Conservation (phyloP, 1,140 invertebrate species). For the Neoseiulus cucumeris region DNA sequence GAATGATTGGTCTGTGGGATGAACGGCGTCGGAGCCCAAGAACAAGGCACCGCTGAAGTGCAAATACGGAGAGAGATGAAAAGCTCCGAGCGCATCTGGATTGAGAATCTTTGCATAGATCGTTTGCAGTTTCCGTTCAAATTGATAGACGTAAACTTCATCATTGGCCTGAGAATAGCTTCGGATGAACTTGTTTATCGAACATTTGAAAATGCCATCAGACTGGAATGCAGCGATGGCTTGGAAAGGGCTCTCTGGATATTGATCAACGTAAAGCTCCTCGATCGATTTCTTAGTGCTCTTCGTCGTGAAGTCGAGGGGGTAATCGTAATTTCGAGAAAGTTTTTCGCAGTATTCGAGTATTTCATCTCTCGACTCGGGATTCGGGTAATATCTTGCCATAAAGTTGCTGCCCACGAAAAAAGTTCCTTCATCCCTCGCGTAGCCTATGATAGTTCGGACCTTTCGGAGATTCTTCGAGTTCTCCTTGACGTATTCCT, state of each 20-base stretch:
- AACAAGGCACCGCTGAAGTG: too few species aligned
- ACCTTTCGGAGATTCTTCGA: background rate
- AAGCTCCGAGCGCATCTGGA: background rate
- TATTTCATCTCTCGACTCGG: too few species aligned
- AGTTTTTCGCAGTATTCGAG: too few species aligned
- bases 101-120: background rate
- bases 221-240: background rate
- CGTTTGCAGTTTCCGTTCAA: background rate
- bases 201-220: background rate
- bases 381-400: background rate
- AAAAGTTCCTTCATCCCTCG: background rate
- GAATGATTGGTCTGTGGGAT: background rate
- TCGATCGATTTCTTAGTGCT: too few species aligned
- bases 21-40: background rate
- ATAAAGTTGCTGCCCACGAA: background rate
- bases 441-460: background rate
- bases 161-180: background rate
- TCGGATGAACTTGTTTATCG: background rate
- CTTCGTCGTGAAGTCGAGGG: too few species aligned
- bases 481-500: background rate
- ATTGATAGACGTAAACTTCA: background rate
- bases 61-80: background rate
- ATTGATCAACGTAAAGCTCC: too few species aligned
- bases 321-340: too few species aligned
- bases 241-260: too few species aligned